Percentiles rank a stretch among this genome's conserved stretches.
phyloP scores from a whole-genome alignment of 2,888 invertebrate genomes.

The Bembecia ichneumoniformis region DNA sequence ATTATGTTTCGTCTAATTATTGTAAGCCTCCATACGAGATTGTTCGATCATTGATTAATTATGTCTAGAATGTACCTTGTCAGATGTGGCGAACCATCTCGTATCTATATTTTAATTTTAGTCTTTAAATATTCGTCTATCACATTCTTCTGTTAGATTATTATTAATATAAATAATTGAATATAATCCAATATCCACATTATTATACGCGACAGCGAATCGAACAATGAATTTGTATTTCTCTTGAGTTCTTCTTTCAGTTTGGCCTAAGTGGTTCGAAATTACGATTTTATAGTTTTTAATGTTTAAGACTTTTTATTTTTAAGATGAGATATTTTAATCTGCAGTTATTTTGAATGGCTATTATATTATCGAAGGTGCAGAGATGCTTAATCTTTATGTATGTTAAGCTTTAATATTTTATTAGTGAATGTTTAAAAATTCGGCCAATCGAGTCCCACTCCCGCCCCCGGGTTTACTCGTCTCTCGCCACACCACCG shows the following conservation, averaged over 20 bases:
- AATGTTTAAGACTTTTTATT: slow-evolving; percentile 64
- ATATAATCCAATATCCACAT: slow-evolving; percentile 7
- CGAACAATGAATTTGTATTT: slow-evolving; percentile 46
- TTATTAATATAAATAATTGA: slow-evolving; percentile 16
- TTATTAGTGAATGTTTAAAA: slow-evolving; percentile 71
- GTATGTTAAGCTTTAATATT: slow-evolving; percentile 74
- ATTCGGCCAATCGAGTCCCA: slow-evolving; percentile 47
- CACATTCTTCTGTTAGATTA: slow-evolving; percentile 32
- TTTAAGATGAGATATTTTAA: slow-evolving; percentile 72
- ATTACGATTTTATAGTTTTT: slow-evolving; percentile 62
- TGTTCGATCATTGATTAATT: slow-evolving; percentile 27
- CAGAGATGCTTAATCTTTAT: slow-evolving; percentile 73
- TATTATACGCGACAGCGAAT: slow-evolving; percentile 50
- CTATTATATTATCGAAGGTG: slow-evolving; percentile 70
- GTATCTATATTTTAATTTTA: slow-evolving; percentile 35
- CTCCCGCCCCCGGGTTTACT: slow-evolving; percentile 10
- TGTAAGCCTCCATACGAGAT: slow-evolving; percentile 44
- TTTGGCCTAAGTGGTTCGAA: slow-evolving; percentile 63
- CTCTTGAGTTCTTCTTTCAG: slow-evolving; percentile 31
- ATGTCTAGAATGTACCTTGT: not conserved
- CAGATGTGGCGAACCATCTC: slow-evolving; percentile 33
- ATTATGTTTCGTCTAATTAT: slow-evolving; percentile 27
- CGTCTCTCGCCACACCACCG: not conserved
- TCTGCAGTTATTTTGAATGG: slow-evolving; percentile 72
- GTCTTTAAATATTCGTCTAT: slow-evolving; percentile 40